Conservation (phyloP, 2,888 invertebrate species). For the Tineola bisselliella region DNA sequence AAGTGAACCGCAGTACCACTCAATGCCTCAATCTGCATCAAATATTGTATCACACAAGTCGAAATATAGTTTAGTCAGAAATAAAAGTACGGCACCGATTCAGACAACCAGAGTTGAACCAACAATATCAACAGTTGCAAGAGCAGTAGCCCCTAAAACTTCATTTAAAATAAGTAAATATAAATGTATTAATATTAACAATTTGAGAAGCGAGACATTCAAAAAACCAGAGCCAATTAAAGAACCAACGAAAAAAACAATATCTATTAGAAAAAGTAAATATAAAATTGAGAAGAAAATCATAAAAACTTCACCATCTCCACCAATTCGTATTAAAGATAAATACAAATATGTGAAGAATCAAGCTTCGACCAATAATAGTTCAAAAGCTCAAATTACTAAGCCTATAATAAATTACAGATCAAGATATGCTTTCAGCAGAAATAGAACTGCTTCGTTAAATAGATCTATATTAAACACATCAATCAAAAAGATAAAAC, state of each 20-base stretch:
- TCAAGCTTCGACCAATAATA: not conserved
- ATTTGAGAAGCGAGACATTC: slow-evolving; percentile 25
- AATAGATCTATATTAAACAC: not conserved
- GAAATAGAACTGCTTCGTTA: not conserved
- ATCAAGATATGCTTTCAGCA: not conserved
- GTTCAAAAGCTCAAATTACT: not conserved
- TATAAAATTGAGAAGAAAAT: slow-evolving; percentile 21
- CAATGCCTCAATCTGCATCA: too few species aligned
- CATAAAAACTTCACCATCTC: slow-evolving; percentile 15
- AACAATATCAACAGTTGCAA: not conserved
- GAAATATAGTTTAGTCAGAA: slow-evolving; percentile 39
- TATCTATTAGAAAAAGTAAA: slow-evolving; percentile 14
- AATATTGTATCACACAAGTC: slow-evolving; percentile 20
- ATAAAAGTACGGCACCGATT: slow-evolving; percentile 20
- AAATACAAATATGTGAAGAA: slow-evolving; percentile 7
- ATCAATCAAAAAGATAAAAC: not conserved
- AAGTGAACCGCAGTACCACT: too few species aligned
- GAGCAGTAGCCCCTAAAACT: slow-evolving; percentile 17
- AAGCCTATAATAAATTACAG: not conserved
- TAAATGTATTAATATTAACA: slow-evolving; percentile 40
- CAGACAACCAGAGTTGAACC: not conserved
- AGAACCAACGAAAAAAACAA: too few species aligned
- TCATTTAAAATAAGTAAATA: slow-evolving; percentile 49
- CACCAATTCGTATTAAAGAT: not conserved
- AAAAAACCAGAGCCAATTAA: slow-evolving; percentile 17